Evolutionary conservation across 2,888 invertebrate species (phyloP), one percentile per base, ranked within the genome.

Genomic region (Exephanes ischioxanthus): DNA sequence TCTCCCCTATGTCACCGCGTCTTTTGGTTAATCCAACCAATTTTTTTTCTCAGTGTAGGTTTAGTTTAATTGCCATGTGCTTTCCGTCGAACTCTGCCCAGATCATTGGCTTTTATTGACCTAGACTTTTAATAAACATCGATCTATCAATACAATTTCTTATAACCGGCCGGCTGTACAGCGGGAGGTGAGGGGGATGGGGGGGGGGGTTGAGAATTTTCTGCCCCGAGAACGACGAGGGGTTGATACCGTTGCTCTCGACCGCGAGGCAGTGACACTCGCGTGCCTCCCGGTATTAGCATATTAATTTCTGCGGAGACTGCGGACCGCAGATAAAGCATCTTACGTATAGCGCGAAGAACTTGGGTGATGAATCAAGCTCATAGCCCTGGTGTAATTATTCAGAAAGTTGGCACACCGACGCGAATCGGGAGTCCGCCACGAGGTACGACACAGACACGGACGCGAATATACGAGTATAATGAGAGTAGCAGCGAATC

Each of bases 321-420:
- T 93, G 93, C 92, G 93, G 91, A 89, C 91, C 92, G 92, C 91
- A 93, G 93, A 93, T 93, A 93, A 93, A 93, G 93, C 93, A 93
- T 93, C 93, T 93, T 93, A 93, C 91, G 93, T 92, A 91, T 92
- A 91, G 61, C 26, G 92, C 16, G 92, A 58, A 77, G 91, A 93
- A 93, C 92, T 93, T 93, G 90, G 90, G 93, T 92, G 92, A 93
- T 93, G 93, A 93, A 93, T 93, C 93, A 93, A 93, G 93, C 93
- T 93, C 93, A 92, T 92, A 91, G 85, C 83, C 90, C 91, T 89
- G 89, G 87, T 88, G 91, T 92, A 93, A 93, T 93, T 93, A 93
- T 93, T 93, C 93, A 92, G 91, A 92, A 93, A 93, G 93, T 92
- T 93, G 88, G 85, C 88, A 85, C 88, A 82, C 90, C 86, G 88